Evolutionary conservation across 2,888 invertebrate genomes (phyloP), one percentile per base, ranked within the genome.

Genomic region (Phortica okadai): DNA sequence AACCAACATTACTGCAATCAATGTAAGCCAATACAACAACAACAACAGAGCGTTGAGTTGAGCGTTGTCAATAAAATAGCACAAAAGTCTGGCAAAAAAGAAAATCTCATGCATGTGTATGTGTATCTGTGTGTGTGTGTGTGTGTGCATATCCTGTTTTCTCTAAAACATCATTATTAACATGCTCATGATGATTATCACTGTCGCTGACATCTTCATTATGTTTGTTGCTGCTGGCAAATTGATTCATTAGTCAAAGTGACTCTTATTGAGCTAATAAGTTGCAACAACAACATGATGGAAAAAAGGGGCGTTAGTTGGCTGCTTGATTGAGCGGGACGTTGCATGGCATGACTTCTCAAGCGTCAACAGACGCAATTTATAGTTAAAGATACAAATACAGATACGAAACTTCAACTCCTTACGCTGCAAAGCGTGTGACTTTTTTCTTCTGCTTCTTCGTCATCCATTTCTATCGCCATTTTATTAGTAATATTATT

Each of bases 231-330:
- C 25, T 84, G 79, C 86, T 78, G 85, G 87, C 88, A 88, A 86
- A 86, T 86, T 86, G 88, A 88, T 86, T 86, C 86, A 86, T 86
- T 88, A 86, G 86, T 87, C 87, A 88, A 86, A 86, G 86, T 88
- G 88, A 88, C 88, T 88, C 81, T 88, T 87, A 87, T 83, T 87
- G 84, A 84, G 82, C 77, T 79, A 85, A 80, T 80, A 79, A 84
- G 82, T 78, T 62, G 21, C 25, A 62, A 62, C 25, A 62, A 62
- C 25, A 50, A 21, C 25, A 21, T 21, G 21, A 21, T 56, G 56
- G 11, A 11, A 56, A 62, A 62, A 25, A 62, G 62, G 62, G 62
- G 62, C 50, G 50, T 50, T 50, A 3, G 50, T 50, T 50, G 50
- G 50, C 50, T 2, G 50, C 50, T 33, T 33, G 33, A 33, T 33